These are phyloP conservation scores for Trypoxylon attenuatum DNA, from an alignment of 2,888 invertebrate species.

Conservation along the genomic window DNA sequence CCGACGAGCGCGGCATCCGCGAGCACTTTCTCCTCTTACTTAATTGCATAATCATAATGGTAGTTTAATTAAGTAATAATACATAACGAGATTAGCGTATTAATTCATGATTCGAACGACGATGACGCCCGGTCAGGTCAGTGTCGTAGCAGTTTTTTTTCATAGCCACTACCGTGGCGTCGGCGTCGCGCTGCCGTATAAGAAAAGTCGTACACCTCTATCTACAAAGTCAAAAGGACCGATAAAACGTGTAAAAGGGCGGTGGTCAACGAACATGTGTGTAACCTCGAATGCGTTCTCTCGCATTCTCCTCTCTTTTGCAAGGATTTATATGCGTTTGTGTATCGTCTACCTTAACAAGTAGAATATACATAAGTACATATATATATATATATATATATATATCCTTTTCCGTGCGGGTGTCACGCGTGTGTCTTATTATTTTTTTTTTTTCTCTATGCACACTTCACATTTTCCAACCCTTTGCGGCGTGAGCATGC, in stretches of 20 bases:
- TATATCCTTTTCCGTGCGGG: no score
- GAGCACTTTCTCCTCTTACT: not conserved
- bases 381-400: no score
- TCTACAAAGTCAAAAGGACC: constrained; percentile 59
- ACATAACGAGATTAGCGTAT: constrained; percentile 52
- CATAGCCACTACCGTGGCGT: not conserved
- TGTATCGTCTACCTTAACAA: no score
- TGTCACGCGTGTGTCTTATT: no score
- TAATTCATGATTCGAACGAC: constrained; percentile 35
- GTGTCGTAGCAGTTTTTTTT: not conserved
- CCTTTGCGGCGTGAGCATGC: no score
- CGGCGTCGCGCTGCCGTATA: constrained; percentile 29
- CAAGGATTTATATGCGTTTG: no score
- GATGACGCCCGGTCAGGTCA: constrained; percentile 11
- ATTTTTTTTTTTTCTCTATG: no score
- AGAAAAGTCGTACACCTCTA: constrained; percentile 54
- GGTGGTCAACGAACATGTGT: constrained; percentile 53
- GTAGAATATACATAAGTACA: no score
- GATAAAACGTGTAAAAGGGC: constrained; percentile 61
- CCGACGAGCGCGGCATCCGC: constrained; percentile 9
- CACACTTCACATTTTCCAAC: no score
- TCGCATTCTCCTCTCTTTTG: no score
- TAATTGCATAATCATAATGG: constrained; percentile 31
- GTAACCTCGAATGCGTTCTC: no score
- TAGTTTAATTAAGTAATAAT: constrained; percentile 36